Evolutionary conservation across 1,140 invertebrate genomes (phyloP), one percentile per base, ranked within the genome.

Genomic region (Chionoecetes opilio): DNA sequence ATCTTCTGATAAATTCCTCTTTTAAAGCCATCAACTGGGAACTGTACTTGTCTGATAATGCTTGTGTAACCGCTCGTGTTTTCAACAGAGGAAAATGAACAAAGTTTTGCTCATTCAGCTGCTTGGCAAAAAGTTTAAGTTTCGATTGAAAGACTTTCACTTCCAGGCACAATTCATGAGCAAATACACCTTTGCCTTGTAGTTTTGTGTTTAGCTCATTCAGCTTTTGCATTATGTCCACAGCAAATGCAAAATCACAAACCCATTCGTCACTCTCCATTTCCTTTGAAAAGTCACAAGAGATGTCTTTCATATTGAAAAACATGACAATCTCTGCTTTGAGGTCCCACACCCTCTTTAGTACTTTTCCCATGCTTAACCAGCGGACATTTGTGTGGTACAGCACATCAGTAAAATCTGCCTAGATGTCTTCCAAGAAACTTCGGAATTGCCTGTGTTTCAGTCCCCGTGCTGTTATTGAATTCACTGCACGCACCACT

Each of bases 51-150:
- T 63, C 53, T 63, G 53, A 63, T 63, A 63, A 63, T 90, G 88
- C 38, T 90, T 41, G 32, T 90, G 88, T 35, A 41, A 90, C 88
- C 38, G 88, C 88, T 90, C 41, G 32, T 90, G 88, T 63, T 63
- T 9, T 63, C 53, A 63, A 63, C 53, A 63, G 17, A 63, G 53
- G 53, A 90, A 90, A 90, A 90, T 90, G 88, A 90, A 90, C 88
- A 90, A 90, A 90, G 38, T 90, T 90, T 90, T 90, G 88, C 88
- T 92, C 90, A 31, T 92, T 63, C 9, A 53, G 41, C 90, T 92
- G 90, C 90, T 92, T 92, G 90, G 90, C 90, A 92, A 92, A 92
- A 92, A 63, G 90, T 75, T 92, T 92, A 92, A 92, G 90, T 92
- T 92, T 92, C n/a, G 63, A 31, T 92, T 92, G 90, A 92, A 92